phyloP scores from a whole-genome alignment of 2,888 invertebrate genomes.

The Conchocele bisecta region DNA sequence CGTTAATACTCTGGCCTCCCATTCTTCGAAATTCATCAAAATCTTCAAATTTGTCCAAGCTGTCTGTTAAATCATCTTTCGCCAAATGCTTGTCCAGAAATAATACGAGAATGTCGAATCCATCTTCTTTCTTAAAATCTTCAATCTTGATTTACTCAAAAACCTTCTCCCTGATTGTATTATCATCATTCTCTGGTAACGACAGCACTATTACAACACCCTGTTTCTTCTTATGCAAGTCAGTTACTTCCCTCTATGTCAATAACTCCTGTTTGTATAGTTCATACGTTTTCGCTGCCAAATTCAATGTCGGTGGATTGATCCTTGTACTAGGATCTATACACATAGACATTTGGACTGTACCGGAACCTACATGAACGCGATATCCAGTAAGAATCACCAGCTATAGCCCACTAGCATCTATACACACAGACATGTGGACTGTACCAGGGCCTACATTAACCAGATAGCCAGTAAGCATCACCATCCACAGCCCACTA shows the following conservation, averaged over 20 bases:
- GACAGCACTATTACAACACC: constrained; percentile 51
- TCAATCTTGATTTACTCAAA: constrained; percentile 46
- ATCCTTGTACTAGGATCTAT: no score
- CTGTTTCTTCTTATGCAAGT: constrained; percentile 42
- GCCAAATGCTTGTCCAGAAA: constrained; percentile 56
- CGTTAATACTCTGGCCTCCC: constrained; percentile 43
- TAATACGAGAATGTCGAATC: constrained; percentile 34
- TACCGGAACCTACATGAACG: no score
- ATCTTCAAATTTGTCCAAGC: constrained; percentile 55
- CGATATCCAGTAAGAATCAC: no score
- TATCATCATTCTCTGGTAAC: constrained; percentile 51
- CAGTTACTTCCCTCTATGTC: constrained; percentile 55
- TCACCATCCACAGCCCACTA: no score
- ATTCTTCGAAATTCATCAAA: constrained; percentile 41
- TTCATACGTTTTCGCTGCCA: constrained; percentile 35
- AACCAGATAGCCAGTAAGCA: no score
- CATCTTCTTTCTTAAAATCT: constrained; percentile 46
- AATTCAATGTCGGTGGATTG: constrained; percentile 29
- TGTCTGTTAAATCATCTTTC: constrained; percentile 59
- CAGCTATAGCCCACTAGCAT: no score
- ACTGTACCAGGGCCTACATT: no score
- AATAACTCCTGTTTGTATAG: constrained; percentile 48
- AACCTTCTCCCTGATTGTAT: constrained; percentile 44
- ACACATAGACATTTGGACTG: no score
- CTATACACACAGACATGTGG: no score